Conservation (phyloP, 2,797 vertebrate genomes). For the Pseudochirops corinnae region DNA sequence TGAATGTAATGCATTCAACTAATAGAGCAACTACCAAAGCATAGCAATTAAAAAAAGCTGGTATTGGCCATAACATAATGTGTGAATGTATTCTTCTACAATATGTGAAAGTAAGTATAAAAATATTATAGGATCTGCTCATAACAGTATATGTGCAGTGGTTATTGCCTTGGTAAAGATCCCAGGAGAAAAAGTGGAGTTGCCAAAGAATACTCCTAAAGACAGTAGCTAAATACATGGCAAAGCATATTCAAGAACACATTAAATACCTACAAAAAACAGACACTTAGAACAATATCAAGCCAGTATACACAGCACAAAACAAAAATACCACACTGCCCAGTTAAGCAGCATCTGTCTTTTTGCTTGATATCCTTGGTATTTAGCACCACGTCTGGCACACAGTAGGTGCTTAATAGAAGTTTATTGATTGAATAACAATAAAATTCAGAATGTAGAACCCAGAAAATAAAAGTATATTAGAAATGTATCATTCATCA, state of each 20-base stretch:
- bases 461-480: too few relatives aligned
- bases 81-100: not conserved
- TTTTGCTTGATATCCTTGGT: not conserved
- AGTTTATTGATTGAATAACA: not conserved
- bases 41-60: not conserved
- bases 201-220: not conserved
- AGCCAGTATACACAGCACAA: not conserved
- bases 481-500: too few relatives aligned
- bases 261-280: not conserved
- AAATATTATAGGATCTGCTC: not conserved
- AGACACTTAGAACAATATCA: not conserved
- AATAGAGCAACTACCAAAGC: not conserved
- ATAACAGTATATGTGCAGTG: not conserved
- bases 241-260: not conserved
- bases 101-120: not conserved
- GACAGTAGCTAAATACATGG: not conserved
- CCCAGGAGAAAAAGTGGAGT: too few relatives aligned
- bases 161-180: too few relatives aligned
- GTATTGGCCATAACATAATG: not conserved
- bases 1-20: not conserved
- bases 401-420: not conserved
- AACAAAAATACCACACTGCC: not conserved
- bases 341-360: not conserved
- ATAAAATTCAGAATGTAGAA: not conserved
- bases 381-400: not conserved